These are phyloP conservation scores for Diploptera punctata DNA, from an alignment of 2,888 invertebrate genomes.

Conservation along the genomic window DNA sequence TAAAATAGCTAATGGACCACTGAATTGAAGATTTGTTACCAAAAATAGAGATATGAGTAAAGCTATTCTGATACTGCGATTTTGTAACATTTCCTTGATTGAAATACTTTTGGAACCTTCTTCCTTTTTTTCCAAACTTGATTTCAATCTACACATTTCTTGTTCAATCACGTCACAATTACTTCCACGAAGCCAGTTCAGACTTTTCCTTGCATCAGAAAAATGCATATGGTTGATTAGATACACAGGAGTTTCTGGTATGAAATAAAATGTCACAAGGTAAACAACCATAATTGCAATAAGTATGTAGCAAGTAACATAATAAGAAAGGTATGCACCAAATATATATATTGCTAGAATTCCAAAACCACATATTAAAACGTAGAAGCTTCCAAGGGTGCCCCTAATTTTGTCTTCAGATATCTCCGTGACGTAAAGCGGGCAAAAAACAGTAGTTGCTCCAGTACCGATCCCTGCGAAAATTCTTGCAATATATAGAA, in stretches of 20 bases:
- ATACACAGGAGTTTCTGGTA: slow-evolving; percentile 68
- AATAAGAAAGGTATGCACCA: slow-evolving; percentile 60
- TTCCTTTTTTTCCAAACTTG: slow-evolving; percentile 47
- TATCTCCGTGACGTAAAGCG: slow-evolving; percentile 69
- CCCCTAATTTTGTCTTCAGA: slow-evolving; percentile 66
- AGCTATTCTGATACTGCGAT: slow-evolving; percentile 52
- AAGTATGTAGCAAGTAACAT: slow-evolving; percentile 59
- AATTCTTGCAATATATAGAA: slow-evolving; percentile 61
- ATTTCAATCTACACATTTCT: slow-evolving; percentile 48
- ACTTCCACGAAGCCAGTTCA: slow-evolving; percentile 48
- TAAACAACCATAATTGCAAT: slow-evolving; percentile 58
- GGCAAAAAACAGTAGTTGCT: slow-evolving; percentile 61
- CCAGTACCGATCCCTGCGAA: slow-evolving; percentile 65
- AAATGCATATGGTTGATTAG: slow-evolving; percentile 55
- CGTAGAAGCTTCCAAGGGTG: slow-evolving; percentile 61
- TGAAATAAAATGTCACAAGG: slow-evolving; percentile 55
- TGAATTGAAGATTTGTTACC: slow-evolving; percentile 56
- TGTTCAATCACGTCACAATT: slow-evolving; percentile 48
- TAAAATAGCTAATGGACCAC: slow-evolving; percentile 57
- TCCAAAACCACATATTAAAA: slow-evolving; percentile 56
- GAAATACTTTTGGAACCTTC: slow-evolving; percentile 36
- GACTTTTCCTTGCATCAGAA: slow-evolving; percentile 56
- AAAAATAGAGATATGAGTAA: slow-evolving; percentile 53
- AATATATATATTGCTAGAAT: slow-evolving; percentile 59
- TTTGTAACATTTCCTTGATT: slow-evolving; percentile 51